Percentiles rank a stretch among this genome's conserved stretches.
phyloP scores from a whole-genome alignment of 2,113 vertebrate genomes.

The Poicephalus meyeri region DNA sequence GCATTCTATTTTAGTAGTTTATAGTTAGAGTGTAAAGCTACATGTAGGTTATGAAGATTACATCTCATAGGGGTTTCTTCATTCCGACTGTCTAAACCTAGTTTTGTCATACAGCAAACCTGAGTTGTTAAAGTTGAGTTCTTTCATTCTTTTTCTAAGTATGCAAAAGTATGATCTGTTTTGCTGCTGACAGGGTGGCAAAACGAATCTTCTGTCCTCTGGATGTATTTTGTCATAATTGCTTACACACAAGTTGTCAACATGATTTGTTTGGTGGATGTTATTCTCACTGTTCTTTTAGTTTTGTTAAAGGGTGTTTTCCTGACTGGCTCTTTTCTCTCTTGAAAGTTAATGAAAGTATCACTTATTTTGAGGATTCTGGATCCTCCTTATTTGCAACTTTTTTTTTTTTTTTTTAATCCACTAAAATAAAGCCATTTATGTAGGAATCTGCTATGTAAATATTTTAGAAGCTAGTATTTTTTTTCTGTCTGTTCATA shows the following conservation, averaged over 20 bases:
- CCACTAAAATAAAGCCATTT: background rate
- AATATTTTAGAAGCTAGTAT: background rate
- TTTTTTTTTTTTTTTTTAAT: background rate
- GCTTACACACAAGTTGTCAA: background rate
- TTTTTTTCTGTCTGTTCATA: background rate
- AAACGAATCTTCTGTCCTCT: background rate
- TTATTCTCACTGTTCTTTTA: background rate
- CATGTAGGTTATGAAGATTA: background rate
- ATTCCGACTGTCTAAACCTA: background rate
- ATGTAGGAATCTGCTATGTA: background rate
- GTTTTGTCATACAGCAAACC: background rate
- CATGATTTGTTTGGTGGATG: background rate
- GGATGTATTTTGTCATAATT: background rate
- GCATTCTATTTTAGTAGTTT: background rate
- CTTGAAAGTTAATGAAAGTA: background rate
- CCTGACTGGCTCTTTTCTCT: background rate
- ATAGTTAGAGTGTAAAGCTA: background rate
- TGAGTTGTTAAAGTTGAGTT: background rate
- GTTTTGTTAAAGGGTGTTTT: background rate
- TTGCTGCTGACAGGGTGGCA: background rate
- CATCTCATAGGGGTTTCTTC: background rate
- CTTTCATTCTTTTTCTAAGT: background rate
- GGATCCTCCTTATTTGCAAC: background rate
- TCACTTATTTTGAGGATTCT: background rate
- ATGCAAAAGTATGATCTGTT: background rate